Evolutionary conservation across 2,113 vertebrate genomes (phyloP), one percentile per base, ranked within the genome.

Genomic region (Elgaria multicarinata): DNA sequence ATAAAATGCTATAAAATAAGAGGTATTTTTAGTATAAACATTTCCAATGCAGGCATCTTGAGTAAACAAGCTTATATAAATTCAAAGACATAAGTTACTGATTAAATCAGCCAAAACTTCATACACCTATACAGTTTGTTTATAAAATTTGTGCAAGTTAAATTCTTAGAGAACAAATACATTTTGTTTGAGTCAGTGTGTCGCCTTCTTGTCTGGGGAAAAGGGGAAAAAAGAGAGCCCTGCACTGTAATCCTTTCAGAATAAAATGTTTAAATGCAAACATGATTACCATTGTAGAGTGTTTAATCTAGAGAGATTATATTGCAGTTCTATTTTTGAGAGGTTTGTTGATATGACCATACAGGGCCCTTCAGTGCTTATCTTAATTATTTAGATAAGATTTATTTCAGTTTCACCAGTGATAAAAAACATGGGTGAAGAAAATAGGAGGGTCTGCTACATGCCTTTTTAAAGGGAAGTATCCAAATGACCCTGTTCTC

Each of bases 261-360:
- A 98, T 98, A 98, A 98, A 97, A 98, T 97, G 97, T 98, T 98
- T 98, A 97, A 98, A 98, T 97, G 97, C 98, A 98, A 98, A 98
- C 98, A 98, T 96, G 97, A 97, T 96, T 96, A 97, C 95, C 96
- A 96, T 94, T 96, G 96, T 95, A 97, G 97, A 97, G 94, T 97
- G 97, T 98, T 97, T 98, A 97, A 98, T 97, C 96, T 97, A 96
- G 96, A 72, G 90, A 97, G 97, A 97, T 97, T 97, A 95, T 96
- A 95, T 98, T 98, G 97, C 97, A 97, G 95, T 96, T 95, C 96
- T 96, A 95, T 89, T 94, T 97, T 97, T 94, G 95, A 96, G 95
- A 94, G 85, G 93, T 96, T 95, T 96, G 95, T 96, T 96, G 96
- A 96, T 96, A 97, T 95, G 96, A 95, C 93, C 96, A 93, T 89